Conservation (phyloP, 1,140 invertebrate genomes). For the Zaprionus ornatus region DNA sequence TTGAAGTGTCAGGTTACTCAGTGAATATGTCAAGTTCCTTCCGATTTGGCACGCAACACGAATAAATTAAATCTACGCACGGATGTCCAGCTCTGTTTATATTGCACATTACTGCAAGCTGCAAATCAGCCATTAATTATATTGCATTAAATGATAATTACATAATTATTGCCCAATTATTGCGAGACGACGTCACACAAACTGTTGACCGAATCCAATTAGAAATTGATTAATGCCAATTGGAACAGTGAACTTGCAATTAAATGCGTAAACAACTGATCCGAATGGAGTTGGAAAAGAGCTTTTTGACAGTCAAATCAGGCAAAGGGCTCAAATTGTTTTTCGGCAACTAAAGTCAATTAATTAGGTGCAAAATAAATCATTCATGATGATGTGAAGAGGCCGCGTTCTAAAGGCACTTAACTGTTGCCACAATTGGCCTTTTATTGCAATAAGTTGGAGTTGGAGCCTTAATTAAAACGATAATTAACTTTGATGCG, state of each 20-base stretch:
- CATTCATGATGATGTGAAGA: conserved; percentile 41
- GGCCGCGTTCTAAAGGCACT: conserved; percentile 3
- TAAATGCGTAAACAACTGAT: conserved; percentile 44
- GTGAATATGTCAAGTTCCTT: background rate
- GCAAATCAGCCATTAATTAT: conserved; percentile 13
- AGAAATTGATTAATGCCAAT: conserved; percentile 62
- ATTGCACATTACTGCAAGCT: background rate
- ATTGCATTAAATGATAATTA: conserved; percentile 20
- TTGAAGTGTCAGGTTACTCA: background rate
- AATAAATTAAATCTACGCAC: conserved; percentile 4
- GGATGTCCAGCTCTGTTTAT: background rate
- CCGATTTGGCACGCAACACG: background rate
- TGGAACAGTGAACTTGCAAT: conserved; percentile 44
- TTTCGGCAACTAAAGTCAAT: conserved; percentile 44
- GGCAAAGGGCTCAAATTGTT: conserved; percentile 11
- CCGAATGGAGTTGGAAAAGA: conserved; percentile 8
- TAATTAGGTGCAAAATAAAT: conserved; percentile 62
- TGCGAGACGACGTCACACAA: conserved; percentile 28
- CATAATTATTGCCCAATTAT: conserved; percentile 52
- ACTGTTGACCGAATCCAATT: conserved; percentile 24
- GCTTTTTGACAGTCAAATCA: conserved; percentile 18
- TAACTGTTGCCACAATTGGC: conserved; percentile 28
- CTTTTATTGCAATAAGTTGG: conserved; percentile 12
- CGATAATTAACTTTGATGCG: conserved; percentile 51
- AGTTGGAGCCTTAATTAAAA: conserved; percentile 41